Conservation (phyloP, 2,113 vertebrate genomes). For the Ranitomeya variabilis region DNA sequence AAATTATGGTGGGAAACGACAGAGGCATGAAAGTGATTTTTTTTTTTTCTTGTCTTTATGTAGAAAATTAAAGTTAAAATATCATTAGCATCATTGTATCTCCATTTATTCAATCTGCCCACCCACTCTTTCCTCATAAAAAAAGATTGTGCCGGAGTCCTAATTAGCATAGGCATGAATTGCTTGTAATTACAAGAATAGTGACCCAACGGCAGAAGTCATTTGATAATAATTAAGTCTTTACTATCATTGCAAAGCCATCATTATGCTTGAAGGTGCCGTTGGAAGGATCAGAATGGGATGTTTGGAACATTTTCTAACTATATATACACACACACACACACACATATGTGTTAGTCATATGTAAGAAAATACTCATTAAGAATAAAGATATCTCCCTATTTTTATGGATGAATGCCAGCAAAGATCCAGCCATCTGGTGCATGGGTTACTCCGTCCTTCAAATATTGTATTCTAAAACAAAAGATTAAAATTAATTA, state of each 20-base stretch:
- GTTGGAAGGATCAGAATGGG: neutral
- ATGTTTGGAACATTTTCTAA: conserved; percentile 27
- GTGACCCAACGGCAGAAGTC: conserved; percentile 57
- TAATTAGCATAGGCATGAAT: conserved; percentile 59
- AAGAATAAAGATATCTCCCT: neutral
- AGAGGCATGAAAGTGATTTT: conserved; percentile 51
- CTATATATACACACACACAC: neutral
- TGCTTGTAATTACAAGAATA: conserved; percentile 59
- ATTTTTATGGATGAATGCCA: neutral
- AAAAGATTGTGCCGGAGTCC: conserved; percentile 49
- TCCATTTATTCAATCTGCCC: conserved; percentile 59
- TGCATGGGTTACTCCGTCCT: neutral
- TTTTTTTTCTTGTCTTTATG: conserved; percentile 51
- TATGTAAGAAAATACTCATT: neutral
- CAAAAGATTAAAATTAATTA: no score
- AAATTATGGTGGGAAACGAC: conserved; percentile 53
- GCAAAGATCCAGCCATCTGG: neutral
- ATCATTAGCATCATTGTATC: conserved; percentile 58
- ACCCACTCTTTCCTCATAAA: conserved; percentile 53
- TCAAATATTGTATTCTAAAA: no score
- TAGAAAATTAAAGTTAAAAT: conserved; percentile 59
- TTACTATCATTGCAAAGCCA: conserved; percentile 55
- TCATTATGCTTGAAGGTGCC: conserved; percentile 55
- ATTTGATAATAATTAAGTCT: conserved; percentile 57
- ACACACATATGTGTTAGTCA: neutral